Conservation (phyloP, 2,888 invertebrate genomes). For the Cerceris rybyensis region DNA sequence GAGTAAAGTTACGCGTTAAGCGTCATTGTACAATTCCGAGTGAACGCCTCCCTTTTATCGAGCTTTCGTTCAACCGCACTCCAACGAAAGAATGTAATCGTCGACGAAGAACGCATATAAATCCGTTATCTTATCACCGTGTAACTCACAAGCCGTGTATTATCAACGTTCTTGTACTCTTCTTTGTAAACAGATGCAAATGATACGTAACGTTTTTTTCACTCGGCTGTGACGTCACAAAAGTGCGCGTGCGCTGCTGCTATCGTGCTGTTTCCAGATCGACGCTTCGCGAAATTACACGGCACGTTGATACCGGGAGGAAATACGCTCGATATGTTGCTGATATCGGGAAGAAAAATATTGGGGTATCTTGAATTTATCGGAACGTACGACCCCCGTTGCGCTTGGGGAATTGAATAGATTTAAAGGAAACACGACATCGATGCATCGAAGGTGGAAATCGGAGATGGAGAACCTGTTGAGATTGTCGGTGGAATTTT, state of each 20-base stretch:
- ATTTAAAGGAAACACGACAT: background rate
- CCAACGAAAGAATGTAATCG: constrained; percentile 27
- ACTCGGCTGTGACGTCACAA: constrained; percentile 25
- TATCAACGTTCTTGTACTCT: constrained; percentile 33
- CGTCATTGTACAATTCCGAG: background rate
- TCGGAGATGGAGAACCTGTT: too few relatives aligned
- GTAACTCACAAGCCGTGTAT: constrained; percentile 34
- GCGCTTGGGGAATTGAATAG: background rate
- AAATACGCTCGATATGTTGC: background rate
- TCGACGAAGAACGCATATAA: constrained; percentile 28
- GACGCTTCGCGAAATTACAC: background rate
- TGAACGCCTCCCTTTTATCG: constrained; percentile 37
- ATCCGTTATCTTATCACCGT: constrained; percentile 59
- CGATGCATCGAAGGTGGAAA: background rate
- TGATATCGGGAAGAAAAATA: background rate
- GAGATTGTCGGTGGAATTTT: too few relatives aligned
- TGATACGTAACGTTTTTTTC: constrained; percentile 33
- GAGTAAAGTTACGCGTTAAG: constrained; percentile 1
- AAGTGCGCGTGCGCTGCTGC: constrained; percentile 1
- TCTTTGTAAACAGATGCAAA: constrained; percentile 41
- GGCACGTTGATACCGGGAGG: background rate
- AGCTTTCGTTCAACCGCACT: constrained; percentile 24
- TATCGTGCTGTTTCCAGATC: background rate
- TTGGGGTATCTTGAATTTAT: background rate
- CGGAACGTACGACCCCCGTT: background rate